Evolutionary conservation across 2,888 invertebrate genomes (phyloP), one percentile per base, ranked within the genome.

Genomic region (Tubulanus polymorphus): DNA sequence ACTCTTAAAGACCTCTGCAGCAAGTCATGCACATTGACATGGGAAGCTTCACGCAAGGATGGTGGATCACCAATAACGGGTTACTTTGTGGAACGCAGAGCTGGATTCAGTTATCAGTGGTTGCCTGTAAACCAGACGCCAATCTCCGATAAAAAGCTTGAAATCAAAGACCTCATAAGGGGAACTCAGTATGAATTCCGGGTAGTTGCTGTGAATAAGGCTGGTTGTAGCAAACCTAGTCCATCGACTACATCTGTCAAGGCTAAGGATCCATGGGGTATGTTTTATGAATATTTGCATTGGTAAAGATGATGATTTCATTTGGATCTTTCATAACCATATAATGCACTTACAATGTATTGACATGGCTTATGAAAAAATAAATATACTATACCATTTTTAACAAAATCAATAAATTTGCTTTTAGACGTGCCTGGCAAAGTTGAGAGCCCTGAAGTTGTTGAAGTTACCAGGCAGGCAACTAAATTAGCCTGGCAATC

Each of bases 151-250:
- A 67, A 69, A 5, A 68, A 65, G 10, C 78, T 71, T 68, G 75
- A 72, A 48, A 69, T 78, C 15, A 69, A 71, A 1, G 72, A 73
- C 3, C 68, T 78, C 32, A 69, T 68, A 41, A 69, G 71, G 48
- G 74, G 71, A 32, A 59, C 68, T 1, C 73, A 76, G 48, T 79
- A 78, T 56, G 72, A 75, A 61, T 79, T 78, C 71, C 60, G 79
- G 29, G 73, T 79, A 25, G 69, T 68, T 29, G 76, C 79, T n/a
- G 75, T 76, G 61, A 79, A 79, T 63, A 73, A 73, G 52, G 76
- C 74, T 23, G 79, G 79, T 20, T 56, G 67, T 2, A 76, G 78
- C 37, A 70, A 72, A 37, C 68, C 66, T 26, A 62, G 64, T 3
- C 41, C 27, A 5, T 35, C 58, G 2, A 56, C 60, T 3, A 30